These are phyloP conservation scores for Piprites chloris DNA, from an alignment of 2,113 vertebrate species.

Conservation along the genomic window DNA sequence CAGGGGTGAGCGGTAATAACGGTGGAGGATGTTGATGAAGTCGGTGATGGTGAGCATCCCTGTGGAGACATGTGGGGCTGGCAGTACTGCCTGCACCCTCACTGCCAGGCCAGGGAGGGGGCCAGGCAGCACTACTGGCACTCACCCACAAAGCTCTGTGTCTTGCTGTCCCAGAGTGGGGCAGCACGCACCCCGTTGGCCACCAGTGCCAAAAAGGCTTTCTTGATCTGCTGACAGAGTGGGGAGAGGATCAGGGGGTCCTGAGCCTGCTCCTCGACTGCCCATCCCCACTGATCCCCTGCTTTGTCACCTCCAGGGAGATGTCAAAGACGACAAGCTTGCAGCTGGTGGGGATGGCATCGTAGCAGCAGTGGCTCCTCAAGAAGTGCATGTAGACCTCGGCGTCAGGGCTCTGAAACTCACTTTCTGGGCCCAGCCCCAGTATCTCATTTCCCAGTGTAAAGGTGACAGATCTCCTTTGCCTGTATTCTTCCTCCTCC, in stretches of 20 bases:
- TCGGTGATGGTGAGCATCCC: conserved; percentile 99
- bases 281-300: fast-evolving
- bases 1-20: conserved; percentile 93
- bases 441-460: conserved; percentile 13
- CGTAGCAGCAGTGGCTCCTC: conserved; percentile 89
- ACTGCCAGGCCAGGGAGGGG: background rate
- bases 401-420: conserved; percentile 71
- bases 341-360: conserved; percentile 92
- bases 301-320: conserved; percentile 78
- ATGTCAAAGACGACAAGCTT: conserved; percentile 93
- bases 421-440: conserved; percentile 39
- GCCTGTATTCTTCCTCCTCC: background rate
- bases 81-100: background rate
- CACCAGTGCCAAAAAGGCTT: conserved; percentile 91
- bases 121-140: background rate
- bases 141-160: conserved; percentile 95
- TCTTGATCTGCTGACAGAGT: conserved; percentile 83
- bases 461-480: background rate
- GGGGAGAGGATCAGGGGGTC: background rate
- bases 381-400: conserved; percentile 91
- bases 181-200: conserved; percentile 90
- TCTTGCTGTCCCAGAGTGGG: conserved; percentile 91
- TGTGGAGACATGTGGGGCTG: conserved; percentile 21
- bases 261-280: fast-evolving
- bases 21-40: conserved; percentile 97